These are phyloP conservation scores for Andrena fulva DNA, from an alignment of 2,888 invertebrate species.

Conservation along the genomic window DNA sequence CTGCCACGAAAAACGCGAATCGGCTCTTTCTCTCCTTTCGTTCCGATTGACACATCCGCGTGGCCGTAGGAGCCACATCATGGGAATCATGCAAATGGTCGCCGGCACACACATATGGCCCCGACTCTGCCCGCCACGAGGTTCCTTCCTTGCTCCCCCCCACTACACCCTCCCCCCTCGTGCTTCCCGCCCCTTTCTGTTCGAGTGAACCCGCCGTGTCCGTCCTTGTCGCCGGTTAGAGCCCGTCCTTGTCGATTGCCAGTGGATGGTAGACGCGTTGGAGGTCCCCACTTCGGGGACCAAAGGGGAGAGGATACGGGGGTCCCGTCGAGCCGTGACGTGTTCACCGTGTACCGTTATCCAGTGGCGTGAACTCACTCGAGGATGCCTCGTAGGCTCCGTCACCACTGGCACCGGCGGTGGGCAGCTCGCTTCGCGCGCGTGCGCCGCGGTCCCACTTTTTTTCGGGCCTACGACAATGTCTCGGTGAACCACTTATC, in stretches of 20 bases:
- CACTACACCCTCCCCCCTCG: conserved; percentile 6
- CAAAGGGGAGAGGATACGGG: conserved; percentile 55
- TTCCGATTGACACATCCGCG: conserved; percentile 77
- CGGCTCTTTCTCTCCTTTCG: conserved; percentile 26
- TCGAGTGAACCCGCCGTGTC: conserved; percentile 46
- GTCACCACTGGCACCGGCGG: conserved; percentile 24
- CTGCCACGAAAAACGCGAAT: conserved; percentile 52
- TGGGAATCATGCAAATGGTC: conserved; percentile 79
- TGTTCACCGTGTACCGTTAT: conserved; percentile 81
- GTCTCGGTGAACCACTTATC: conserved; percentile 81
- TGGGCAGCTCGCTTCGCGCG: conserved; percentile 14
- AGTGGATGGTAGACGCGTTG: conserved; percentile 60
- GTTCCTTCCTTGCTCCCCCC: conserved; percentile 22
- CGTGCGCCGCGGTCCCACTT: conserved; percentile 57
- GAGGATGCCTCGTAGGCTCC: not conserved
- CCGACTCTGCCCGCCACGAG: conserved; percentile 40
- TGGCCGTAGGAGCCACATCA: conserved; percentile 70
- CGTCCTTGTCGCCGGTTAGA: conserved; percentile 71
- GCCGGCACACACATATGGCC: conserved; percentile 41
- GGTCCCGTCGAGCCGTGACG: conserved; percentile 78
- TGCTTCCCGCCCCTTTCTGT: conserved; percentile 29
- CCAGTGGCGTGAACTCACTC: conserved; percentile 78
- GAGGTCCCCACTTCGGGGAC: conserved; percentile 60
- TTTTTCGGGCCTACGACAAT: conserved; percentile 79
- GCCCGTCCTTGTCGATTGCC: conserved; percentile 73